Percentiles rank a stretch among this genome's conserved stretches.
phyloP scores from a whole-genome alignment of 2,797 vertebrate species.

The Harpagifer antarcticus region DNA sequence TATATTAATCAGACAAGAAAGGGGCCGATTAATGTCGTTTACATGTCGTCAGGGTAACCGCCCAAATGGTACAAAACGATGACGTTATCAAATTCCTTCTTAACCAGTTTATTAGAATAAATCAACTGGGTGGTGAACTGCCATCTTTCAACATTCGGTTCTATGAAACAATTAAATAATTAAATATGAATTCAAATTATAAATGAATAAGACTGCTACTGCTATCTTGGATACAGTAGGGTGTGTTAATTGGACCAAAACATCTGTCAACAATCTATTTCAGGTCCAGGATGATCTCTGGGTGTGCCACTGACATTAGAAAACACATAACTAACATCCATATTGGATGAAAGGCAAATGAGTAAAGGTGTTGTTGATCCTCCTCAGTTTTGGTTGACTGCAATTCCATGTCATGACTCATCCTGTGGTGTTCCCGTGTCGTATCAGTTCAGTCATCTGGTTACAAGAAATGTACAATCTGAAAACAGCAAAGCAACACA shows the following conservation, averaged over 20 bases:
- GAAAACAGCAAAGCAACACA: neutral
- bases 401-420: neutral
- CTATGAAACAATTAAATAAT: neutral
- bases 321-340: no score
- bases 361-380: neutral
- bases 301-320: conserved; percentile 27
- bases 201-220: neutral
- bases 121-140: neutral
- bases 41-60: neutral
- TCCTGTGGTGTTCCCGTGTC: neutral
- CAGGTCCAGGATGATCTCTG: neutral
- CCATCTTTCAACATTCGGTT: neutral
- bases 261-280: neutral
- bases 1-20: neutral
- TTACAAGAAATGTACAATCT: no score
- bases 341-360: neutral
- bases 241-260: neutral
- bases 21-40: no score
- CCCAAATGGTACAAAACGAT: neutral
- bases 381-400: neutral
- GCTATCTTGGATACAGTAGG: neutral
- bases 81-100: neutral
- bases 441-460: no score
- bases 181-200: neutral
- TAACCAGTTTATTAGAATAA: neutral